Evolutionary conservation across 2,888 invertebrate species (phyloP).

Genomic region (Diplolepis rosae): DNA sequence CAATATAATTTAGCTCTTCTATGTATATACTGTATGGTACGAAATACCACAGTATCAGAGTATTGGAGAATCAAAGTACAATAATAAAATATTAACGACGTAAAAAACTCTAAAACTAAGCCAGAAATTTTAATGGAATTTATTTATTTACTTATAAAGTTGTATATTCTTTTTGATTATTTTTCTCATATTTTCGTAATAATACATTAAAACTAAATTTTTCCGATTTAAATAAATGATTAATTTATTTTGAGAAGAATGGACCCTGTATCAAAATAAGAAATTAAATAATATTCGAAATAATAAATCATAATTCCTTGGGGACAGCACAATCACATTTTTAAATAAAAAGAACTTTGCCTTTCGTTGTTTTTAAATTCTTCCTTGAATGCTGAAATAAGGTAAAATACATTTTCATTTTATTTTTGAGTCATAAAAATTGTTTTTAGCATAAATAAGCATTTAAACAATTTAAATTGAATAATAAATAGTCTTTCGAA

Average conservation of each 20-base stretch:
- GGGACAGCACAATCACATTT: background rate
- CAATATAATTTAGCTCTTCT: slow-evolving; percentile 25
- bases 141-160: too few relatives aligned
- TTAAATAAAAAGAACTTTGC: background rate
- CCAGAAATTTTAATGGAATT: too few relatives aligned
- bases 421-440: background rate
- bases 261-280: background rate
- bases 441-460: too few relatives aligned
- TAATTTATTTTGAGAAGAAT: background rate
- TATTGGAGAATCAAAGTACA: background rate
- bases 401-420: background rate
- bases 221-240: background rate
- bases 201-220: background rate
- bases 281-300: background rate
- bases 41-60: slow-evolving; percentile 8
- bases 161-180: background rate
- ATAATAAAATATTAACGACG: background rate
- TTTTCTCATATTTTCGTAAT: background rate
- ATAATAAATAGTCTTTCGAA: too few relatives aligned
- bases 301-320: background rate
- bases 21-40: background rate
- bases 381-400: background rate
- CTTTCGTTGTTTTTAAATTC: background rate
- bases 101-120: background rate
- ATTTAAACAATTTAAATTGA: too few relatives aligned